Evolutionary conservation across 2,113 vertebrate genomes (phyloP), one percentile per base, ranked within the genome.

Genomic region (Astur gentilis): DNA sequence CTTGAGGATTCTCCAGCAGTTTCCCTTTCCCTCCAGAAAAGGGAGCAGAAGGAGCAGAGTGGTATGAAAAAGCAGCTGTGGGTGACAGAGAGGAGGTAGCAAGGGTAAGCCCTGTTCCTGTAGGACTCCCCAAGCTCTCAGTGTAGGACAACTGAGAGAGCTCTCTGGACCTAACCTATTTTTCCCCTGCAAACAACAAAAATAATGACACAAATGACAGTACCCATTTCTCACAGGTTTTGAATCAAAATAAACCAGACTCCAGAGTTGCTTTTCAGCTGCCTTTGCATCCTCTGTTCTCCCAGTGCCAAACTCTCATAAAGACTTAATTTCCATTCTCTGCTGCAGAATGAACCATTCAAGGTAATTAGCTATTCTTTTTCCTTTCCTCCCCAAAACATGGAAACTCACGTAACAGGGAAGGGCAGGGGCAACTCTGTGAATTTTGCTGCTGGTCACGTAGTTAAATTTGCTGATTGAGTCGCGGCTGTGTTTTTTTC

Each of bases 291-390:
- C 34, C 38, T 65, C 65, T 82, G 29, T 69, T 89, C 57, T 89
- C 52, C 20, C 60, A 38, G 64, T 42, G 76, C 90, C 85, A 90
- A 89, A 50, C 36, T 85, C 69, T 42, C 36, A 47, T 6, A 52
- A 58, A 79, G 40, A 50, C 8, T 65, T 82, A 36, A 87, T 84
- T 89, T 87, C 80, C 36, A 85, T 85, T 94, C 78, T 79, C 73
- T 85, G 40, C 36, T 82, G 60, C 44, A 95, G 92, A 96, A 92
- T n/a, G 88, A 95, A 75, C 76, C 29, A 87, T 82, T 93, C 64
- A 89, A 89, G 58, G 22, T 88, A 91, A 93, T 95, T 89, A 92
- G 83, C 83, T 92, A 97, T 93, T 93, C 76, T 90, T 78, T 93
- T 52, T 70, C 72, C 57, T 92, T 89, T 93, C 92, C 90, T 95